These are phyloP conservation scores for Symphodus melops DNA, from an alignment of 2,113 vertebrate genomes.

Conservation along the genomic window DNA sequence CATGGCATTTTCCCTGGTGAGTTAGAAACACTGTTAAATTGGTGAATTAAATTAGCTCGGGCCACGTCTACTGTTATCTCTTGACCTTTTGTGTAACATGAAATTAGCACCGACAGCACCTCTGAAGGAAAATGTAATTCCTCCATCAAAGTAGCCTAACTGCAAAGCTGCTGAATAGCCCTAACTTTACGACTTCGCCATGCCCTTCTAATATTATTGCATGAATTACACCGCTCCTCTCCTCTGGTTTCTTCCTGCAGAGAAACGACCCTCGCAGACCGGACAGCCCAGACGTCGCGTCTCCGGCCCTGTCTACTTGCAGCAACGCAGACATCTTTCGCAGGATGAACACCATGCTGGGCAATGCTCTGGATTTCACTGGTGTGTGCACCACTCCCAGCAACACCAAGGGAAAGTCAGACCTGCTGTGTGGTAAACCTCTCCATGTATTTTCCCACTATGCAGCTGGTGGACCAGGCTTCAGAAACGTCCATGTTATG, in stretches of 20 bases:
- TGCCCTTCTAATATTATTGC: neutral
- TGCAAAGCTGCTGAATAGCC: neutral
- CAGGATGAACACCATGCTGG: conserved; percentile 96
- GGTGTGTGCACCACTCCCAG: conserved; percentile 94
- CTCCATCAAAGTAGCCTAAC: neutral
- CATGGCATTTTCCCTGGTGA: conserved; percentile 87
- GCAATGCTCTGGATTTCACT: conserved; percentile 94
- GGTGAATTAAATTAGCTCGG: neutral
- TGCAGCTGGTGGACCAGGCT: conserved; percentile 6
- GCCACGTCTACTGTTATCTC: neutral
- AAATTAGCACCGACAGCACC: neutral
- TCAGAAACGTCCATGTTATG: neutral
- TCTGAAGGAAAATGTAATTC: neutral
- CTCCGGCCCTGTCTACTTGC: conserved; percentile 92
- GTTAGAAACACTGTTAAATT: conserved; percentile 26
- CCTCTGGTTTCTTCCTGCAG: conserved; percentile 66
- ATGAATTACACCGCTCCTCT: neutral
- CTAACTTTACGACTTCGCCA: neutral
- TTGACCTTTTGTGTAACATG: neutral
- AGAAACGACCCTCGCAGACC: conserved; percentile 89
- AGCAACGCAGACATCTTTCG: conserved; percentile 96
- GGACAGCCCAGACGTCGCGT: conserved; percentile 88
- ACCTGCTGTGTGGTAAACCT: conserved; percentile 86
- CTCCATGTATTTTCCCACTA: neutral
- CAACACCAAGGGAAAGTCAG: conserved; percentile 83